These are phyloP conservation scores for Glossosoma conforme DNA, from an alignment of 1,140 invertebrate genomes.

Conservation along the genomic window DNA sequence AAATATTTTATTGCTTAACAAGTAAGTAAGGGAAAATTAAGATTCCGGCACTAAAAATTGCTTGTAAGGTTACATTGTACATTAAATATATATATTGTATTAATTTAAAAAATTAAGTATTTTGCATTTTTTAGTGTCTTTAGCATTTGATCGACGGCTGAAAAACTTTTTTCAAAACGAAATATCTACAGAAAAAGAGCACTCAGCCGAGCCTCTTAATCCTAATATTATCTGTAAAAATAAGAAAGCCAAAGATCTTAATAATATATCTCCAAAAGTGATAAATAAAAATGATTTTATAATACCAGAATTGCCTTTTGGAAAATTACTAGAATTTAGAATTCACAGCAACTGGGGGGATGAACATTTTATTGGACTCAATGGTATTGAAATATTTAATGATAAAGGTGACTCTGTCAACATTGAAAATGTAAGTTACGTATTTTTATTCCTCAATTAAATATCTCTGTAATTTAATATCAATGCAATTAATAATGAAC, in stretches of 20 bases:
- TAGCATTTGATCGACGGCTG: too few species aligned
- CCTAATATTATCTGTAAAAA: too few species aligned
- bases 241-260: neutral
- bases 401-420: slow-evolving; percentile 54
- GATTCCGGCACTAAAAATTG: too few species aligned
- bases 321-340: slow-evolving; percentile 61
- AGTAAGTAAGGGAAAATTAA: too few species aligned
- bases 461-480: neutral
- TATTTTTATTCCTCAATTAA: neutral
- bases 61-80: too few species aligned
- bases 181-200: too few species aligned
- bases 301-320: slow-evolving; percentile 71
- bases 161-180: too few species aligned
- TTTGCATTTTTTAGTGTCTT: too few species aligned
- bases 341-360: slow-evolving; percentile 81
- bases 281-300: slow-evolving; percentile 10
- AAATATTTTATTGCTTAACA: too few species aligned
- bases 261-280: neutral
- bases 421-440: slow-evolving; percentile 51
- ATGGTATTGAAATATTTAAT: slow-evolving; percentile 75
- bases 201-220: too few species aligned
- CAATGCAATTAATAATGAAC: slow-evolving; percentile 8
- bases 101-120: too few species aligned
- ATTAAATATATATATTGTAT: too few species aligned
- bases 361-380: slow-evolving; percentile 72